Evolutionary conservation across 2,797 vertebrate genomes (phyloP).

Genomic region (Hydrolagus colliei): DNA sequence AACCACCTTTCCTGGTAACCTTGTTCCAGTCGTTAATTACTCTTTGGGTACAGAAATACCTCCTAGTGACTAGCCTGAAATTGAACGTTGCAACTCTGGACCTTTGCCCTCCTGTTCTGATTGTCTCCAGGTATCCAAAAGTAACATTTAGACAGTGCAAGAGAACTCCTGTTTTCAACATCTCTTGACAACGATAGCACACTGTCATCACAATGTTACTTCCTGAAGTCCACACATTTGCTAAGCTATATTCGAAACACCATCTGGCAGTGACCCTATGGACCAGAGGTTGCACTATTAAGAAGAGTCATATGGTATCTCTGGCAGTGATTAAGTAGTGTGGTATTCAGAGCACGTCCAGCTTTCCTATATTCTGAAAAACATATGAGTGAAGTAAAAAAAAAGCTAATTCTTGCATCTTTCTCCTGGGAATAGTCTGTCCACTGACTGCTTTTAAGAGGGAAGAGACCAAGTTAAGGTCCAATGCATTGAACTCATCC

Average conservation of each 20-base stretch:
- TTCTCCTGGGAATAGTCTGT: background rate
- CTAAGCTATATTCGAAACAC: background rate
- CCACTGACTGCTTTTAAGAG: background rate
- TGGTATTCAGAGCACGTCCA: background rate
- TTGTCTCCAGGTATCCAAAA: no score
- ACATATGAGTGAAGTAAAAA: background rate
- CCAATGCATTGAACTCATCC: background rate
- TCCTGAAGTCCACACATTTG: background rate
- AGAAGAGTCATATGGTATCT: background rate
- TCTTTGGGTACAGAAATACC: no score
- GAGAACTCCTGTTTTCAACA: no score
- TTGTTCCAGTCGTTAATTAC: no score
- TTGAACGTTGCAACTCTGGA: no score
- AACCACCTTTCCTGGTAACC: no score
- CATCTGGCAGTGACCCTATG: background rate
- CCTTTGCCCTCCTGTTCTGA: no score
- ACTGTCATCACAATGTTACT: background rate
- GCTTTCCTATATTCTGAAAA: background rate
- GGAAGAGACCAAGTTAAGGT: background rate
- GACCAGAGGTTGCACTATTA: background rate
- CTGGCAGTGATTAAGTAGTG: background rate
- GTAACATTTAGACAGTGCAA: no score
- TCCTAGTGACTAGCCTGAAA: no score
- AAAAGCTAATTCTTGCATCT: background rate
- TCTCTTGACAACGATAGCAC: no score